phyloP scores from a whole-genome alignment of 92 coral and sea anemone genomes.

The Scolanthus callimorphus region DNA sequence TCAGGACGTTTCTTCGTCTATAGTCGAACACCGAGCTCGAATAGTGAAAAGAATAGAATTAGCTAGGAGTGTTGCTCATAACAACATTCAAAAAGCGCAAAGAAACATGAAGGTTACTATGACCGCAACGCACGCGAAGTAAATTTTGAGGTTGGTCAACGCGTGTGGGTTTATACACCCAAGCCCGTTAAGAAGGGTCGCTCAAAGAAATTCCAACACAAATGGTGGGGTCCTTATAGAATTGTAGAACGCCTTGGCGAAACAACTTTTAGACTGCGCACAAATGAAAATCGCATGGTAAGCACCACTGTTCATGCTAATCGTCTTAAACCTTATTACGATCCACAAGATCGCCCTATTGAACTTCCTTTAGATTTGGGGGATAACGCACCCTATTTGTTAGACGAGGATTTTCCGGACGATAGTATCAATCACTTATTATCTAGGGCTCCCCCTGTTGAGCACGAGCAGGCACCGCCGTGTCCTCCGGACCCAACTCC shows the following conservation, averaged over 20 bases:
- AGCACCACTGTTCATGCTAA: not conserved
- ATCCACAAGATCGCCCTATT: not conserved
- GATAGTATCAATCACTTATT: too few relatives aligned
- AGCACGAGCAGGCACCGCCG: too few relatives aligned
- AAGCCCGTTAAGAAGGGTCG: not conserved
- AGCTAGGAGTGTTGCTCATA: constrained; percentile 37
- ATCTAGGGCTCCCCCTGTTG: too few relatives aligned
- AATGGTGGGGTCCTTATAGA: not conserved
- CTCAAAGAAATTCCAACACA: not conserved
- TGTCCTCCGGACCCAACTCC: too few relatives aligned
- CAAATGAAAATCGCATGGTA: not conserved
- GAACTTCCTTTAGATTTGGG: not conserved
- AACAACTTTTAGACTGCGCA: not conserved
- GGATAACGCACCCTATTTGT: too few relatives aligned
- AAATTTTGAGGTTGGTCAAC: constrained; percentile 24
- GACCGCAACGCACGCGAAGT: constrained; percentile 20
- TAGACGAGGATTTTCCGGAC: too few relatives aligned
- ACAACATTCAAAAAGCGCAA: constrained; percentile 44
- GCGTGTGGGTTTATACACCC: constrained; percentile 53
- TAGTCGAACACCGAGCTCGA: constrained; percentile 52
- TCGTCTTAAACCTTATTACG: not conserved
- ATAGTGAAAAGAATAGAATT: constrained; percentile 45
- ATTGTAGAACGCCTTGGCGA: not conserved
- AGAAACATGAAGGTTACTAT: constrained; percentile 46
- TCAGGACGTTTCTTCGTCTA: constrained; percentile 17